Base-by-base conservation (phyloP, 2,113 vertebrate genomes). In the Esox niger region DNA sequence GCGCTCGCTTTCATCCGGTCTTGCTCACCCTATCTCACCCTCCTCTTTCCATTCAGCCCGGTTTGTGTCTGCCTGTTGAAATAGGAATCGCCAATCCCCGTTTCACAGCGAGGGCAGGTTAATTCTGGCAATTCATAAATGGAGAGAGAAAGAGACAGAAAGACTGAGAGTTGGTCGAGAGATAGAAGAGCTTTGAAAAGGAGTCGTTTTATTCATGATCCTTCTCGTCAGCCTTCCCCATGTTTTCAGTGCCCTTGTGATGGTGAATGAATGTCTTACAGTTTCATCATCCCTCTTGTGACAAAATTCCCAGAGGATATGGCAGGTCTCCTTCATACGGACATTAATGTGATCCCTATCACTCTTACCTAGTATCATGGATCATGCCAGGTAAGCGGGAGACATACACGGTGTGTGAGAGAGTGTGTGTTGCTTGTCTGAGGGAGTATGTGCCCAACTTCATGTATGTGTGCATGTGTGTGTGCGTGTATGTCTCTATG, bases 101-200 rank as follows among this genome's bases (percentile, higher is more conserved):
- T 82, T 76, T 52, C 25, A 74, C 84, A 86, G 85, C 23, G 55
- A 88, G 78, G 84, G 62, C 82, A 90, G 69, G 69, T 55, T 68
- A 8, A 27, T 72, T 66, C 69, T 49, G 62, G 49, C 23, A 38
- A 46, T 66, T 63, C 54, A 32, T 60, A 47, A 57, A 60, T n/a
- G 20, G 30, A 20, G 27, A 31, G 8, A 1, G 10, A 58, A n/a
- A 31, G 5, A 31, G 8, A 31, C 31, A 31, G 2, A 35, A 38
- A 55, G 60, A 54, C 13, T 15, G 58, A 30, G n/a, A n/a, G n/a
- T n/a, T n/a, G n/a, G n/a, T n/a, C n/a, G n/a, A n/a, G n/a, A n/a
- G n/a, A n/a, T n/a, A 27, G 25, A 61, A 75, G 61, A 26, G 33
- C 73, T 74, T 68, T 78, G 33, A 59, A 55, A 69, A 61, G 26